Evolutionary conservation across 2,888 invertebrate species (phyloP).

Genomic region (Melinopterus prodromus): DNA sequence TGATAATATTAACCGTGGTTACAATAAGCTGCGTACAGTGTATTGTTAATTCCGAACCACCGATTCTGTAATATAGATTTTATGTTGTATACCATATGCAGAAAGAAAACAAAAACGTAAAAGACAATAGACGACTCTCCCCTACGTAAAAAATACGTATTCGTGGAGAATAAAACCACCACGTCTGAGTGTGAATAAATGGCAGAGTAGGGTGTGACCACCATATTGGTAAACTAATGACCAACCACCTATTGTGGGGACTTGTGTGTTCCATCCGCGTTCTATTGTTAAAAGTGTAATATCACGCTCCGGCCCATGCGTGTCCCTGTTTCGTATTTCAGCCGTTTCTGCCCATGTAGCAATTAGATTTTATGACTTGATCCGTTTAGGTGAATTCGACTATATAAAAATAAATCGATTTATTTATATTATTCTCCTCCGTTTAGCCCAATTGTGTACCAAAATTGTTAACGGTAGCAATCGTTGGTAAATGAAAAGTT

Average conservation of each 20-base stretch:
- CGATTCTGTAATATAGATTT: neutral
- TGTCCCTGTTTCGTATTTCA: conserved; percentile 47
- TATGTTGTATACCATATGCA: neutral
- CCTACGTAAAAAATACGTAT: conserved; percentile 31
- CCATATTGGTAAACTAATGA: conserved; percentile 50
- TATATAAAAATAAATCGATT: neutral
- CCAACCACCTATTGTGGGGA: conserved; percentile 48
- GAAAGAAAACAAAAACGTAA: neutral
- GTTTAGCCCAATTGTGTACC: no score
- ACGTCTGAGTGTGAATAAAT: conserved; percentile 37
- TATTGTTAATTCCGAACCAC: neutral
- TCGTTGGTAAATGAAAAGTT: no score
- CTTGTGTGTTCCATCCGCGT: conserved; percentile 44
- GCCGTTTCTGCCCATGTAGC: conserved; percentile 44
- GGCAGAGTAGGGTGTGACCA: conserved; percentile 42
- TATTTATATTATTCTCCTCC: neutral
- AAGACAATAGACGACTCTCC: neutral
- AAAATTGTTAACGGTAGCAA: no score
- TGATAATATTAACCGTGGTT: no score
- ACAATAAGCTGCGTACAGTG: no score
- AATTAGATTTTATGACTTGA: conserved; percentile 52
- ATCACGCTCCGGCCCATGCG: conserved; percentile 46
- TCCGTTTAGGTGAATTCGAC: conserved; percentile 45
- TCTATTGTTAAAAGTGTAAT: conserved; percentile 48
- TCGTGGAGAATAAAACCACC: conserved; percentile 33